Conservation (phyloP, 2,888 invertebrate species). For the Drymonia ruficornis region DNA sequence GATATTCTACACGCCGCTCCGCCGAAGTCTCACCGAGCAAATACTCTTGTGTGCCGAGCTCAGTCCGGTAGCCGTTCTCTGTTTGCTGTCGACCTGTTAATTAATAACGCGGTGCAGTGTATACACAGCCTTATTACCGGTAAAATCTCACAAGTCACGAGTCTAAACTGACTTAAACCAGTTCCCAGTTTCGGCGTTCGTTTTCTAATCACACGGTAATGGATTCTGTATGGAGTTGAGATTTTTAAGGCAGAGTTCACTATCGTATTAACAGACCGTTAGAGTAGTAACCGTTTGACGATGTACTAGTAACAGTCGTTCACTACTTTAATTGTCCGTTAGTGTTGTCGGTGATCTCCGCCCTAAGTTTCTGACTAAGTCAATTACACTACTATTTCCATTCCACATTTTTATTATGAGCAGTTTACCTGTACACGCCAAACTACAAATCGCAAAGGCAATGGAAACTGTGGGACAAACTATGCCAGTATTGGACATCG, state of each 20-base stretch:
- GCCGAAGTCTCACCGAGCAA: conserved; percentile 70
- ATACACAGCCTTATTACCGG: conserved; percentile 84
- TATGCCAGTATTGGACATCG: too few relatives aligned
- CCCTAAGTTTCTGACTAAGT: too few relatives aligned
- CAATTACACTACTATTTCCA: too few relatives aligned
- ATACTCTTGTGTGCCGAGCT: conserved; percentile 76
- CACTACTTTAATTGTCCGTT: too few relatives aligned
- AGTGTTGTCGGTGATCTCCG: too few relatives aligned
- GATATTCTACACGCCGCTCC: conserved; percentile 77
- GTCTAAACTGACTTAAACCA: conserved; percentile 69
- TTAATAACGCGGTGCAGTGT: conserved; percentile 82
- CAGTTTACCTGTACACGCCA: too few relatives aligned
- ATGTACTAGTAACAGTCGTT: too few relatives aligned
- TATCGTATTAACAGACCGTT: too few relatives aligned
- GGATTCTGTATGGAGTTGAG: conserved; percentile 39
- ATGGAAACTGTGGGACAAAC: too few relatives aligned
- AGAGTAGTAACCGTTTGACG: too few relatives aligned
- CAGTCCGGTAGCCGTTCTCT: conserved; percentile 79
- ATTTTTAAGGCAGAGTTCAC: conserved; percentile 13
- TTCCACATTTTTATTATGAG: too few relatives aligned
- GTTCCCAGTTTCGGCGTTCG: conserved; percentile 64
- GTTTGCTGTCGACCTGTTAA: conserved; percentile 85
- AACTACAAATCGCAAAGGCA: too few relatives aligned
- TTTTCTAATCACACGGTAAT: conserved; percentile 74
- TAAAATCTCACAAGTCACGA: conserved; percentile 84